Evolutionary conservation across 2,113 vertebrate genomes (phyloP), one percentile per base, ranked within the genome.

Genomic region (Rhabdornis inornatus): DNA sequence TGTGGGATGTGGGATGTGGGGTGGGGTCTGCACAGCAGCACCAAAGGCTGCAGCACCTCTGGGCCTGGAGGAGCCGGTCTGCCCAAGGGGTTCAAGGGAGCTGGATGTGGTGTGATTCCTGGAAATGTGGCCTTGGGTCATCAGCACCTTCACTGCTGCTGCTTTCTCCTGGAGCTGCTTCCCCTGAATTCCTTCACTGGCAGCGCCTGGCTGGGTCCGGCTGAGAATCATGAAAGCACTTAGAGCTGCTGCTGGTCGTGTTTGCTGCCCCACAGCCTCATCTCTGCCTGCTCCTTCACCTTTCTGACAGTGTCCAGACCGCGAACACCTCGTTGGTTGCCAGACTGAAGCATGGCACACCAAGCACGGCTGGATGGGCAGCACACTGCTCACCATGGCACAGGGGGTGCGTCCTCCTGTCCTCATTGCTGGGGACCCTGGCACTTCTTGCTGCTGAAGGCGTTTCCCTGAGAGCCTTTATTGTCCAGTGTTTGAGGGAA

Each of bases 311-410:
- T 6, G n/a, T 8, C 27, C 20, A 18, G n/a, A 8, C 23, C 0
- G 0, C 1, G 64, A 45, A 9, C 49, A 28, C 13, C 28, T 9
- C 1, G 1, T 6, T 1, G 24, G 50, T 1, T 30, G 2, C 10
- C 56, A 35, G 50, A 4, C 13, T 0, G 0, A 20, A 49, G 55
- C 55, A 13, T 4, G 60, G 69, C 12, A 10, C 47, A 1, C 0
- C 17, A 19, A 1, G 69, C 35, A 4, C 0, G 9, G n/a, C 80
- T 50, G 69, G 40, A 4, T 15, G 59, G 45, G 27, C 45, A 22
- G 1, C 2, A 30, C 10, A 4, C 14, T 12, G 64, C 20, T 50
- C 23, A 1, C 47, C 9, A 0, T 0, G 19, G 71, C 65, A 21
- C 49, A 11, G 49, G 7, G 4, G 9, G 45, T 0, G 1, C 9